Conservation (phyloP, 2,888 invertebrate species). For the Plagiodera versicolora region DNA sequence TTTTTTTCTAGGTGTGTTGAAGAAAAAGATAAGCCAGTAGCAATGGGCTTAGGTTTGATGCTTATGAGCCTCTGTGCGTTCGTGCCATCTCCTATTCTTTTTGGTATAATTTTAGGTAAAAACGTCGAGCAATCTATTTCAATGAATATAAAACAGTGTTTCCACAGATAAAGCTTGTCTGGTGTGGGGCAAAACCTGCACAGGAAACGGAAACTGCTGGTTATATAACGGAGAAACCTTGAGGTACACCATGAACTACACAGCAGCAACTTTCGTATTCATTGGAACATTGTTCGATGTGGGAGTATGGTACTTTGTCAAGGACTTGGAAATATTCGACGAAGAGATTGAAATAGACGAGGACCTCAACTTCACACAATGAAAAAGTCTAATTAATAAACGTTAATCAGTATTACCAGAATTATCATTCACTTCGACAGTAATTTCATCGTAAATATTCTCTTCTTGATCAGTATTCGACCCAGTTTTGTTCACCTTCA, state of each 20-base stretch:
- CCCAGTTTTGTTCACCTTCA: neutral
- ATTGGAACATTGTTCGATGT: conserved; percentile 68
- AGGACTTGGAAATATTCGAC: conserved; percentile 69
- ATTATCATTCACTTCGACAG: neutral
- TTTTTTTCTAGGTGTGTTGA: conserved; percentile 66
- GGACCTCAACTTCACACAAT: neutral
- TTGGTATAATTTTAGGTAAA: conserved; percentile 70
- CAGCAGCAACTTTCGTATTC: conserved; percentile 65
- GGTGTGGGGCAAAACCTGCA: conserved; percentile 74
- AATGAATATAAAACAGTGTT: conserved; percentile 14
- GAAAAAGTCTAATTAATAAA: neutral
- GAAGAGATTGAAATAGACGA: conserved; percentile 60
- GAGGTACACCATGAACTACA: conserved; percentile 66
- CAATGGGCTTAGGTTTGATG: conserved; percentile 71
- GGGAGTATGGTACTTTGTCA: conserved; percentile 70
- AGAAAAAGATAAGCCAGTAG: conserved; percentile 71
- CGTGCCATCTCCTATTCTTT: conserved; percentile 76
- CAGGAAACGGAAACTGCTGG: conserved; percentile 74
- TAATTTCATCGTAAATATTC: neutral
- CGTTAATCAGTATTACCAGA: neutral
- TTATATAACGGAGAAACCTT: conserved; percentile 68
- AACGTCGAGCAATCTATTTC: conserved; percentile 20
- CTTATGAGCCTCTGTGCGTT: conserved; percentile 72
- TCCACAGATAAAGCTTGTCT: conserved; percentile 65
- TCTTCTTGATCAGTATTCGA: neutral